Evolutionary conservation across 2,113 vertebrate species (phyloP).

Genomic region (Tiliqua scincoides): DNA sequence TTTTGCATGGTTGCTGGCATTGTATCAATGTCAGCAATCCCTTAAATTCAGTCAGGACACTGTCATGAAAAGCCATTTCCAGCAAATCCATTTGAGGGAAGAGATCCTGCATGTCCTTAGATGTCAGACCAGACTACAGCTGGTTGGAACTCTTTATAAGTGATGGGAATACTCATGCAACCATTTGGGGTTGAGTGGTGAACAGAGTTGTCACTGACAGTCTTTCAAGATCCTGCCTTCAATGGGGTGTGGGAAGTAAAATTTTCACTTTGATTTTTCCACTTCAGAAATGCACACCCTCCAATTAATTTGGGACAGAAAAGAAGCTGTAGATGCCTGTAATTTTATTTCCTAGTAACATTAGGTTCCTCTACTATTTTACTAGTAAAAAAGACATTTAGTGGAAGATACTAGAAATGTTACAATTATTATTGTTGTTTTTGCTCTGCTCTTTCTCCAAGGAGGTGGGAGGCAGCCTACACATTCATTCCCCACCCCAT

Average conservation of each 20-base stretch:
- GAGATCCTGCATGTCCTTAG: neutral
- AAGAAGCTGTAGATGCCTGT: neutral
- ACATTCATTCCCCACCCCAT: neutral
- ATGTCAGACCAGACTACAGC: neutral
- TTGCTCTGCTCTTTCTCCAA: neutral
- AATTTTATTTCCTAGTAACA: neutral
- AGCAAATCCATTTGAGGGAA: neutral
- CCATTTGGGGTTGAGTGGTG: neutral
- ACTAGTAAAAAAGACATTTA: neutral
- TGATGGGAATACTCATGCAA: neutral
- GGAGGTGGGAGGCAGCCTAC: neutral
- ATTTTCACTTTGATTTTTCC: neutral
- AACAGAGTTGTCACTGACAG: neutral
- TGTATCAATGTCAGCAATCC: neutral
- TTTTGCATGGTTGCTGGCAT: neutral
- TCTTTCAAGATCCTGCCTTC: neutral
- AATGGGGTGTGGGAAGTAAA: neutral
- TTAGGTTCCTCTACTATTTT: neutral
- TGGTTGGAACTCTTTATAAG: neutral
- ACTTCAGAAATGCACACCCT: neutral
- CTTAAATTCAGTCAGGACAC: neutral
- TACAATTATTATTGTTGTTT: neutral
- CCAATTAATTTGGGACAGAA: neutral
- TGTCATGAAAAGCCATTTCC: neutral
- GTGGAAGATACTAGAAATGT: neutral